Evolutionary conservation across 2,113 vertebrate genomes (phyloP).

Genomic region (Pygoscelis adeliae): DNA sequence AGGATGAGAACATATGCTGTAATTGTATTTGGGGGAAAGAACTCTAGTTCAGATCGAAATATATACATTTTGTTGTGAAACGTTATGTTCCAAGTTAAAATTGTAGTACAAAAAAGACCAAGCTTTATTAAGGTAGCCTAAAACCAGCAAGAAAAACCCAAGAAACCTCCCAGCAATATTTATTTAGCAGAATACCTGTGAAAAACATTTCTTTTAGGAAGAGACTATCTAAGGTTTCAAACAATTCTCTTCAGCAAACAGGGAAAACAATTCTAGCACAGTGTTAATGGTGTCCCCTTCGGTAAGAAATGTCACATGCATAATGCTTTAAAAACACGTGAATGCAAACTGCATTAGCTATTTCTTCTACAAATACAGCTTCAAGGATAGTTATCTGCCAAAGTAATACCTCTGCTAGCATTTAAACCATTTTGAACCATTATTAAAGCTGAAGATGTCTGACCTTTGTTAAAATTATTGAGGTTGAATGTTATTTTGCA

Average conservation of each 20-base stretch:
- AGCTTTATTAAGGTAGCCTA: neutral
- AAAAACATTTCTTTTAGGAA: neutral
- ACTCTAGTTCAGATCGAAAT: neutral
- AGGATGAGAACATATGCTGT: neutral
- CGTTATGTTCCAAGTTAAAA: neutral
- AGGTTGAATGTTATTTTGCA: neutral
- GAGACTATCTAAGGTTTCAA: neutral
- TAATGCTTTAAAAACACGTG: rapidly evolving
- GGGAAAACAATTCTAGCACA: neutral
- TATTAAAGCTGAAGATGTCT: neutral
- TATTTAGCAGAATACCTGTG: neutral
- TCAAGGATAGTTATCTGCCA: neutral
- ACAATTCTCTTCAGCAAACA: neutral
- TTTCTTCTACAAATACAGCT: neutral
- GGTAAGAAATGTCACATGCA: rapidly evolving
- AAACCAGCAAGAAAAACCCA: neutral
- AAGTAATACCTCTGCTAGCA: neutral
- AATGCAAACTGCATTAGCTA: neutral
- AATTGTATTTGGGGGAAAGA: neutral
- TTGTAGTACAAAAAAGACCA: neutral
- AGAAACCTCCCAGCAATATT: neutral
- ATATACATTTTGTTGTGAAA: neutral
- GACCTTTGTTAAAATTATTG: neutral
- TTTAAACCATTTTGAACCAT: neutral
- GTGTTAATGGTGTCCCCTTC: neutral